Evolutionary conservation across 2,888 invertebrate genomes (phyloP).

Genomic region (Fragum whitleyi): DNA sequence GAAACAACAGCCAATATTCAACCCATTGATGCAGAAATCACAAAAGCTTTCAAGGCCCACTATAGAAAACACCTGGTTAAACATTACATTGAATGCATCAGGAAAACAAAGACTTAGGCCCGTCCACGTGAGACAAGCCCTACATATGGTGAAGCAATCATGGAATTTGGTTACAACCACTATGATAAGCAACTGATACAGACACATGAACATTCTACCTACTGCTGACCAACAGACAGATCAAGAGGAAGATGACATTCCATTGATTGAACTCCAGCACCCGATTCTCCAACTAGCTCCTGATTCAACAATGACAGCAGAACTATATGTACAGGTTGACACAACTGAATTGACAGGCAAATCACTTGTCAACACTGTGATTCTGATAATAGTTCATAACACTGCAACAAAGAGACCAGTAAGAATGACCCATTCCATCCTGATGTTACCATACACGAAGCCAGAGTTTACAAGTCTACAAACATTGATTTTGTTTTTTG

Average conservation of each 20-base stretch:
- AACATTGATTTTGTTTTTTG: neutral
- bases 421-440: neutral
- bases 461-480: neutral
- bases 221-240: too few species aligned
- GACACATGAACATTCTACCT: conserved; percentile 6
- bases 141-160: conserved; percentile 35
- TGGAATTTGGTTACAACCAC: conserved; percentile 35
- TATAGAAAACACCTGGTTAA: conserved; percentile 43
- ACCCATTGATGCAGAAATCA: neutral
- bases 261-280: conserved; percentile 14
- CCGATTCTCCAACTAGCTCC: neutral
- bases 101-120: conserved; percentile 33
- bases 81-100: conserved; percentile 36
- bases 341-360: neutral
- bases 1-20: conserved; percentile 47
- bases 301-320: neutral
- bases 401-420: neutral
- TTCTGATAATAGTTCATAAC: neutral
- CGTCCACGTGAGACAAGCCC: conserved; percentile 36
- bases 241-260: too few species aligned
- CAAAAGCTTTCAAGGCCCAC: conserved; percentile 14
- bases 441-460: neutral
- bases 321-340: conserved; percentile 1
- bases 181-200: conserved; percentile 43
- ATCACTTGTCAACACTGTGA: neutral